A percentile compares a stretch with the other conserved stretches of the same genome.
Evolutionary conservation across 2,888 invertebrate genomes (phyloP).

Genomic region (Nymphalis urticae): DNA sequence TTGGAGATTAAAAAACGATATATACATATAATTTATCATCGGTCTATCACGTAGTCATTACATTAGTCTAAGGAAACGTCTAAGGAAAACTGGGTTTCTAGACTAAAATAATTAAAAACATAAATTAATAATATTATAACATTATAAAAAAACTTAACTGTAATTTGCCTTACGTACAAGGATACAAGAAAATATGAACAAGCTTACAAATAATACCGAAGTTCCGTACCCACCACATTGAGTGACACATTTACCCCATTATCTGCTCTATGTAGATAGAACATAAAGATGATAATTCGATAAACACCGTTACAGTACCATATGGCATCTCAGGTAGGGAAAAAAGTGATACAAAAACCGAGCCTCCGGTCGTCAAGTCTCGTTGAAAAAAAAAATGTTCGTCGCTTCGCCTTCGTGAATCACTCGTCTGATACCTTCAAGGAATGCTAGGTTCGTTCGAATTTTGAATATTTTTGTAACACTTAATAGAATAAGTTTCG

Average conservation of each 20-base stretch:
- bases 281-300: slow-evolving; percentile 7
- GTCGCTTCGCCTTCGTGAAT: slow-evolving; percentile 25
- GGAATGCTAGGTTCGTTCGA: slow-evolving; percentile 26
- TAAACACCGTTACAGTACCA: slow-evolving; percentile 36
- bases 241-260: slow-evolving; percentile 2
- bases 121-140: not conserved
- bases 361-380: slow-evolving; percentile 40
- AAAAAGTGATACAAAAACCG: slow-evolving; percentile 43
- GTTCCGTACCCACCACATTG: slow-evolving; percentile 36
- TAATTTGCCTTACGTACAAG: slow-evolving; percentile 20
- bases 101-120: not conserved
- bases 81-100: not conserved
- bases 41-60: no score
- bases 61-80: not conserved
- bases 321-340: slow-evolving; percentile 49
- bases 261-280: not conserved
- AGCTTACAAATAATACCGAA: slow-evolving; percentile 29
- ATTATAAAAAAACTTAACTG: not conserved
- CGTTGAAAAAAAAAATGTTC: slow-evolving; percentile 23
- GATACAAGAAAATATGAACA: slow-evolving; percentile 28
- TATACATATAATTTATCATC: no score
- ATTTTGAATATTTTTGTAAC: slow-evolving; percentile 14
- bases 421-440: slow-evolving; percentile 20
- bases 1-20: no score
- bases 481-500: not conserved